These are phyloP conservation scores for Drosophila sp. DNA, from an alignment of 1,140 invertebrate genomes.

Conservation along the genomic window DNA sequence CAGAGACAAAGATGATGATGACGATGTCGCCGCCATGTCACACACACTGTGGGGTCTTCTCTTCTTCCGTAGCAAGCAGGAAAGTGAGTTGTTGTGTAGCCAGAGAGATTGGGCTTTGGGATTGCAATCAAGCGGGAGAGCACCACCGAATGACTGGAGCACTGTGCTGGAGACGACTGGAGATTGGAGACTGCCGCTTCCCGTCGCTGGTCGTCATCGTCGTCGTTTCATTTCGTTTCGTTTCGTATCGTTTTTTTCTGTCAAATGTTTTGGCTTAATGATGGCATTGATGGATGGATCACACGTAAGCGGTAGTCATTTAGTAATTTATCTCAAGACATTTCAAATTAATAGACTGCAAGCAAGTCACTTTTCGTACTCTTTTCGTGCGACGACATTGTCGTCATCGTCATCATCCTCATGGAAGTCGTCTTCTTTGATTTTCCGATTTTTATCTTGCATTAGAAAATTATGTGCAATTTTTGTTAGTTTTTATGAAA, in stretches of 20 bases:
- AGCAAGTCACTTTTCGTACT: conserved; percentile 9
- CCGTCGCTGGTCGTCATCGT: conserved; percentile 3
- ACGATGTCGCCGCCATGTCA: conserved; percentile 44
- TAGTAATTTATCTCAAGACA: conserved; percentile 77
- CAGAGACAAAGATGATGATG: conserved; percentile 35
- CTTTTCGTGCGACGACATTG: conserved; percentile 7
- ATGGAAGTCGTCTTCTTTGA: conserved; percentile 41
- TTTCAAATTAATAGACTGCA: conserved; percentile 77
- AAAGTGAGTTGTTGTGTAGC: conserved; percentile 52
- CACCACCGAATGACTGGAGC: conserved; percentile 1
- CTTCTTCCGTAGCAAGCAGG: conserved; percentile 23
- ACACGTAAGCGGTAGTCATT: conserved; percentile 79
- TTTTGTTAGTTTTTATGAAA: conserved; percentile 74
- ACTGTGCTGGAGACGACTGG: background rate
- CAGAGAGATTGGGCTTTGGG: conserved; percentile 26
- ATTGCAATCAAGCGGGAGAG: conserved; percentile 20
- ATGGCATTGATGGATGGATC: conserved; percentile 81
- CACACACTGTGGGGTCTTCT: conserved; percentile 56
- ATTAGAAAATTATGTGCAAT: conserved; percentile 70
- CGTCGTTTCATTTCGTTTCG: conserved; percentile 33
- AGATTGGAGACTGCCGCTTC: background rate
- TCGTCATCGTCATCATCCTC: background rate
- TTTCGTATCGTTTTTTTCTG: conserved; percentile 55
- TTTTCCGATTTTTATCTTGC: conserved; percentile 66
- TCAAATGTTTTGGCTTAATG: conserved; percentile 79